A percentile compares a stretch with the other conserved stretches of the same genome.
phyloP scores from a whole-genome alignment of 2,888 invertebrate genomes.

The Hydroisotoma schaefferi region DNA sequence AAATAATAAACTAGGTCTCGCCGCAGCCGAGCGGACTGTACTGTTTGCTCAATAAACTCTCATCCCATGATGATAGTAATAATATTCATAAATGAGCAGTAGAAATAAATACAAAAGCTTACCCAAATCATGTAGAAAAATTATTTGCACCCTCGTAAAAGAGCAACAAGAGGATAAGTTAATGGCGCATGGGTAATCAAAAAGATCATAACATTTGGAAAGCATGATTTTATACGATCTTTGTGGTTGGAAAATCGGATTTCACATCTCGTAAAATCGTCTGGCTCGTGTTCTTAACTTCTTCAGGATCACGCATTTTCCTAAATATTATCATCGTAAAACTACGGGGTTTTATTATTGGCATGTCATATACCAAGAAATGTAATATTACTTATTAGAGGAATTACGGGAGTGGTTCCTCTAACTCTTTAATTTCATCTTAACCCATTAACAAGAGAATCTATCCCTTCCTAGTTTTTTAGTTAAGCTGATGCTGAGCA shows the following conservation, averaged over 20 bases:
- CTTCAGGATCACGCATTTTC: constrained; percentile 24
- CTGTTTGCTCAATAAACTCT: constrained; percentile 6
- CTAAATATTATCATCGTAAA: constrained; percentile 21
- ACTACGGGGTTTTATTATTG: constrained; percentile 6
- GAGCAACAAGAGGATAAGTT: constrained; percentile 17
- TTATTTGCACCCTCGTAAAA: constrained; percentile 28
- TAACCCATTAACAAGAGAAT: too few species aligned
- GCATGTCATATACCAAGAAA: neutral
- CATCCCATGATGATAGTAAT: neutral
- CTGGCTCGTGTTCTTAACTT: constrained; percentile 27
- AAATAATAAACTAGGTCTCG: constrained; percentile 10
- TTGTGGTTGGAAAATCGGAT: constrained; percentile 21
- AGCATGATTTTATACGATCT: constrained; percentile 11
- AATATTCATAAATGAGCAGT: neutral
- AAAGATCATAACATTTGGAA: constrained; percentile 1
- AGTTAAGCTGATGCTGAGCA: too few species aligned
- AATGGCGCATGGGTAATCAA: constrained; percentile 13
- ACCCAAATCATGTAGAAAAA: constrained; percentile 16
- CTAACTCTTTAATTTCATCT: too few species aligned
- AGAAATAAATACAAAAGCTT: neutral
- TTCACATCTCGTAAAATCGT: constrained; percentile 26
- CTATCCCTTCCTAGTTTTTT: too few species aligned
- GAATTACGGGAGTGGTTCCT: too few species aligned
- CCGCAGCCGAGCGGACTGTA: too few species aligned
- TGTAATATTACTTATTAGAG: too few species aligned